phyloP scores from a whole-genome alignment of 2,888 invertebrate genomes.

The Drosophila incognita region DNA sequence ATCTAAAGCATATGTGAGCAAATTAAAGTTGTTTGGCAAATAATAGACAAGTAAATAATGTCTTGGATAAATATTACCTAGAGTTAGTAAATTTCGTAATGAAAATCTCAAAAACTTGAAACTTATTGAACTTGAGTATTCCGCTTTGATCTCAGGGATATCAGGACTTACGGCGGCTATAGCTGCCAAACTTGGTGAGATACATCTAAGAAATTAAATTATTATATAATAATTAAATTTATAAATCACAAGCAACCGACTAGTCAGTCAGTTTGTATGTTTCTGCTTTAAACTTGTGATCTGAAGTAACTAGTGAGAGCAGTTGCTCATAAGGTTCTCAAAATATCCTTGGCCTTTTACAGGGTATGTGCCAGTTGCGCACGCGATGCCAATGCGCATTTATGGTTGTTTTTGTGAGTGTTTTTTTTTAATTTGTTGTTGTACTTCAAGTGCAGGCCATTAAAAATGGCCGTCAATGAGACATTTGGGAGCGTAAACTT shows the following conservation, averaged over 20 bases:
- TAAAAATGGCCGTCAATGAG: conserved; percentile 77
- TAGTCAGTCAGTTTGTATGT: not conserved
- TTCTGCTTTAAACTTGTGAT: not conserved
- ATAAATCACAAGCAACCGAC: not conserved
- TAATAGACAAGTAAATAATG: not conserved
- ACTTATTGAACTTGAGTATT: not conserved
- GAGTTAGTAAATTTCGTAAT: not conserved
- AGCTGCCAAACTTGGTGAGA: not conserved
- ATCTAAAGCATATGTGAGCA: not conserved
- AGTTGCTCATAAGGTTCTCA: not conserved
- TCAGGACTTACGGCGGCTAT: not conserved
- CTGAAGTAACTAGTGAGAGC: not conserved
- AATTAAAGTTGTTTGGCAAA: not conserved
- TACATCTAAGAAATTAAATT: not conserved
- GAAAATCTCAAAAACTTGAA: not conserved
- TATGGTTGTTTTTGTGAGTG: conserved; percentile 29
- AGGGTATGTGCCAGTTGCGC: conserved; percentile 20
- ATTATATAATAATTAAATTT: not conserved
- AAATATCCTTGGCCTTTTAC: not conserved
- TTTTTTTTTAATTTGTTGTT: conserved; percentile 40
- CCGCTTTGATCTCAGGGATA: too few species aligned
- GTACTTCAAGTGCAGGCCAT: conserved; percentile 64
- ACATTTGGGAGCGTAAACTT: conserved; percentile 68
- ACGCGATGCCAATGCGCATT: not conserved
- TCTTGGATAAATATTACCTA: not conserved